phyloP scores from a whole-genome alignment of 2,888 invertebrate genomes.

The Himalopsyche kuldschensis region DNA sequence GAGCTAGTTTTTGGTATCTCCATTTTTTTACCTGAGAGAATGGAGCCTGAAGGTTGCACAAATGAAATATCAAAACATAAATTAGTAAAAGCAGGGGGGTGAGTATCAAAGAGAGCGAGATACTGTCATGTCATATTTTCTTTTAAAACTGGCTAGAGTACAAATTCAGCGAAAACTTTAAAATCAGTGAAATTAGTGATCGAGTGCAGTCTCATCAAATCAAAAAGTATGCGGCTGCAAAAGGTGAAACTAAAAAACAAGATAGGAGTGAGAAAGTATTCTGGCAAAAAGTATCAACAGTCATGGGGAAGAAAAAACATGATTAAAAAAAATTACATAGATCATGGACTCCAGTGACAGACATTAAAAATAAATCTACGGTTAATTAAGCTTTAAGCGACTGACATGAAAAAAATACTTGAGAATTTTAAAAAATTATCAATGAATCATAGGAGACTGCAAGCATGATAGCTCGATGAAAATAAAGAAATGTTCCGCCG shows the following conservation, averaged over 20 bases:
- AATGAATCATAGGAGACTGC: conserved; percentile 28
- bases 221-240: conserved; percentile 33
- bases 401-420: conserved; percentile 34
- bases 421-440: conserved; percentile 33
- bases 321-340: conserved; percentile 29
- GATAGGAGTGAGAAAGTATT: conserved; percentile 14
- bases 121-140: not conserved
- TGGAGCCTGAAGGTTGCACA: conserved; percentile 80
- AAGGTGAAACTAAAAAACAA: conserved; percentile 29
- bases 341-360: conserved; percentile 13
- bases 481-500: conserved; percentile 18
- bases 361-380: conserved; percentile 36
- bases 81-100: conserved; percentile 56
- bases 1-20: conserved; percentile 34
- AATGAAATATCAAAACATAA: conserved; percentile 60
- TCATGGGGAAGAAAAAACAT: conserved; percentile 19
- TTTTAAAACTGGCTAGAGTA: not conserved
- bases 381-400: conserved; percentile 31
- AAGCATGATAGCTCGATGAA: conserved; percentile 41
- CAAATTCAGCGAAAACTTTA: not conserved
- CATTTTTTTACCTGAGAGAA: conserved; percentile 83
- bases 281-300: conserved; percentile 12
- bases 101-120: conserved; percentile 21
- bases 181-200: conserved; percentile 19
- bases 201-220: conserved; percentile 36